Conservation (phyloP, 2,113 vertebrate genomes). For the Dermatemys mawii region DNA sequence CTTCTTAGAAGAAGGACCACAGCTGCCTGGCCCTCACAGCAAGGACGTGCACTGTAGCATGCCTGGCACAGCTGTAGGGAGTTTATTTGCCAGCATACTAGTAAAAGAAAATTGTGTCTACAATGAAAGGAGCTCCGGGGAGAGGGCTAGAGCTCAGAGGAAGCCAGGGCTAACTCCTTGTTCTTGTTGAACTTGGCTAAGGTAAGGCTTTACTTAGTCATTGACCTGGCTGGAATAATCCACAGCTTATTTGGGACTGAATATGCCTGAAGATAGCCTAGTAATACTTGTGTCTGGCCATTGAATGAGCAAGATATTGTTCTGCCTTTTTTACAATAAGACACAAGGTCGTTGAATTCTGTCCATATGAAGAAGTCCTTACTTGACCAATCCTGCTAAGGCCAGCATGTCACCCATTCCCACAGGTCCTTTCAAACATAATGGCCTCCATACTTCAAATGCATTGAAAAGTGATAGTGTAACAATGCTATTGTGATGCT, state of each 20-base stretch:
- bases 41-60: constrained; percentile 1
- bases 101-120: constrained; percentile 6
- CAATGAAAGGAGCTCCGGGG: not conserved
- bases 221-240: not conserved
- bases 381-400: not conserved
- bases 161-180: not conserved
- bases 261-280: not conserved
- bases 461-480: accelerated
- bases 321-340: not conserved
- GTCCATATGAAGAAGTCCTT: not conserved
- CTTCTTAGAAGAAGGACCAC: not conserved
- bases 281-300: not conserved
- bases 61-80: constrained; percentile 43
- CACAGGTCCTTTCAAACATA: not conserved
- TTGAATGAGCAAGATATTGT: not conserved
- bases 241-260: not conserved
- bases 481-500: not conserved
- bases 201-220: not conserved
- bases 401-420: accelerated
- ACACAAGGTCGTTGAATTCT: not conserved
- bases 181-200: not conserved
- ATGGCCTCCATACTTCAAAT: not conserved
- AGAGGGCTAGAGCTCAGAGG: not conserved
- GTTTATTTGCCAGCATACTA: not conserved
- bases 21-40: constrained; percentile 22